A percentile compares a stretch with the other conserved stretches of the same genome.
Evolutionary conservation across 1,140 invertebrate genomes (phyloP).

Genomic region (Cyclargus thomasi): DNA sequence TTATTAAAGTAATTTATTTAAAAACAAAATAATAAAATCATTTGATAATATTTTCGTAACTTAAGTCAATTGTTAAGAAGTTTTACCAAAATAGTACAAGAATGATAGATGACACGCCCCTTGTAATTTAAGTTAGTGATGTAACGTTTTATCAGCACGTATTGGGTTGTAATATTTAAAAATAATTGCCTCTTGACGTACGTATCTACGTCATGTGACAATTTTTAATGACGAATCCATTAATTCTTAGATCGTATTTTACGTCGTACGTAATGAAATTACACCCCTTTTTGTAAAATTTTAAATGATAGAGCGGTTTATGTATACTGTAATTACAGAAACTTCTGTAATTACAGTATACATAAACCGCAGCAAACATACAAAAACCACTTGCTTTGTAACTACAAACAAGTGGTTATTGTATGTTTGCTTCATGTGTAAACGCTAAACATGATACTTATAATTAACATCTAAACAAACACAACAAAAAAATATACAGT

Average conservation of each 20-base stretch:
- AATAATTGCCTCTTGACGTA: too few species aligned
- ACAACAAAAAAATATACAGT: too few species aligned
- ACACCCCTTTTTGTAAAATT: background rate
- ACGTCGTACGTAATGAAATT: background rate
- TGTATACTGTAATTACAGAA: background rate
- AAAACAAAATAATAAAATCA: too few species aligned
- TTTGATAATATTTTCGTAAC: too few species aligned
- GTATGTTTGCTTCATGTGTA: background rate
- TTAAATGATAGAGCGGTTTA: background rate
- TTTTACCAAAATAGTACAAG: too few species aligned
- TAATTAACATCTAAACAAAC: too few species aligned
- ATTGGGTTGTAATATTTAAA: background rate
- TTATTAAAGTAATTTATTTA: too few species aligned
- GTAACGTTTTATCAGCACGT: conserved; percentile 5
- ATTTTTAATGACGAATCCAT: background rate
- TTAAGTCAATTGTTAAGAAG: too few species aligned
- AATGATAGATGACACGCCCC: too few species aligned
- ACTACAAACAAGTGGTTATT: background rate
- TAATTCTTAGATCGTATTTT: background rate
- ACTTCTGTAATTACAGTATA: background rate
- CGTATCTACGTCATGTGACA: background rate
- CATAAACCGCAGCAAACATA: background rate
- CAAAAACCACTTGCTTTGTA: too few species aligned
- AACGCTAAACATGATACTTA: too few species aligned
- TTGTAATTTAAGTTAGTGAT: too few species aligned